phyloP scores from a whole-genome alignment of 2,113 vertebrate species.

The Prolemur simus region DNA sequence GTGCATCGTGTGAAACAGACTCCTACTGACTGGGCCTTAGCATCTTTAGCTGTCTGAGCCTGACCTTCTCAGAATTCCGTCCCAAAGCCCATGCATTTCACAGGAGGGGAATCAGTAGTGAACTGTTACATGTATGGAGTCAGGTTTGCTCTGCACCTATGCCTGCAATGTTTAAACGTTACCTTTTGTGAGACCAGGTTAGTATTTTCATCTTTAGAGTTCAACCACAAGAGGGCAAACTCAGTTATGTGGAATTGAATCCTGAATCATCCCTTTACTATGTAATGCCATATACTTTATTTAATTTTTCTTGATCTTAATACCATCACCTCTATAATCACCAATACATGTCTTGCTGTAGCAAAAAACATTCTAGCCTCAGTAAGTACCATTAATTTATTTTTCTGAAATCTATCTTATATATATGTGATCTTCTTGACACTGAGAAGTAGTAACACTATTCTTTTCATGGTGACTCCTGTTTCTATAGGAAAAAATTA shows the following conservation, averaged over 20 bases:
- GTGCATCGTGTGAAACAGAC: not conserved
- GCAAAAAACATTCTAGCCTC: not conserved
- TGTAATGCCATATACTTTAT: not conserved
- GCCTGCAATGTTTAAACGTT: not conserved
- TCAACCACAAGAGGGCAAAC: not conserved
- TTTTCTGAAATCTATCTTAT: not conserved
- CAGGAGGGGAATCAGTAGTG: not conserved
- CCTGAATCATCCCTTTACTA: not conserved
- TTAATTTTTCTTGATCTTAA: not conserved
- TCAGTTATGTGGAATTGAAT: not conserved
- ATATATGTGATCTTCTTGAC: not conserved
- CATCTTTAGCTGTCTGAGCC: not conserved
- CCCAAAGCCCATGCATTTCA: accelerated
- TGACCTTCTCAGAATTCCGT: too few species aligned
- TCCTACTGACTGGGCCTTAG: accelerated
- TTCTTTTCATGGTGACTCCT: not conserved
- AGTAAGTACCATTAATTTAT: not conserved
- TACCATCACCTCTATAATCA: not conserved
- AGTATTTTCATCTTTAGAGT: not conserved
- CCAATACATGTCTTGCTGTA: not conserved
- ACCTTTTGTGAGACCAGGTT: not conserved
- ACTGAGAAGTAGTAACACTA: not conserved
- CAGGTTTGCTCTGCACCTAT: not conserved
- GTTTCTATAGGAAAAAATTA: not conserved
- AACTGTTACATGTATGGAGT: not conserved